Conservation (phyloP, 2,888 invertebrate species). For the Choreutis nemorana region DNA sequence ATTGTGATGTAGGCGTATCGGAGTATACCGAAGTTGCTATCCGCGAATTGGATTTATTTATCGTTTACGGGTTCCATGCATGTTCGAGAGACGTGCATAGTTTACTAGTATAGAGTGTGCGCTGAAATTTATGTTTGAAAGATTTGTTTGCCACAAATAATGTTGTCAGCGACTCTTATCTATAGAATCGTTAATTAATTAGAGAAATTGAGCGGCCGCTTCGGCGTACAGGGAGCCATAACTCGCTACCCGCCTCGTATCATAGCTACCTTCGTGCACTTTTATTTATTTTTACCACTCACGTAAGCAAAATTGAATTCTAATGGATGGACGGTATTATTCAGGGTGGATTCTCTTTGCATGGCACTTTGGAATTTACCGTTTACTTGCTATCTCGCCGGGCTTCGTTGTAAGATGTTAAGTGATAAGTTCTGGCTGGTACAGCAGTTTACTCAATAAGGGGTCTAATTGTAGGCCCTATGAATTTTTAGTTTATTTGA, state of each 20-base stretch:
- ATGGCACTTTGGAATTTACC: too few relatives aligned
- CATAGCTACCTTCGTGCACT: slow-evolving; percentile 53
- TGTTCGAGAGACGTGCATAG: slow-evolving; percentile 48
- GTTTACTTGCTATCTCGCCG: too few relatives aligned
- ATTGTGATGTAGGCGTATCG: too few relatives aligned
- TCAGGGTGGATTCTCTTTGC: too few relatives aligned
- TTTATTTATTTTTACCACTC: slow-evolving; percentile 64
- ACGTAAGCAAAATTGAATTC: slow-evolving; percentile 62
- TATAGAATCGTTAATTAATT: slow-evolving; percentile 65
- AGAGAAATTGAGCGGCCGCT: slow-evolving; percentile 64
- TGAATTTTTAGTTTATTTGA: too few relatives aligned
- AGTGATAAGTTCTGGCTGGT: too few relatives aligned
- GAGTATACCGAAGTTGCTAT: too few relatives aligned
- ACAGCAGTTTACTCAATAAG: too few relatives aligned
- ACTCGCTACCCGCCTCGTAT: slow-evolving; percentile 62
- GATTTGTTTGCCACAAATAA: slow-evolving; percentile 67
- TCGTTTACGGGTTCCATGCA: slow-evolving; percentile 35
- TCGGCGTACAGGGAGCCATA: slow-evolving; percentile 59
- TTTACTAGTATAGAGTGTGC: slow-evolving; percentile 61
- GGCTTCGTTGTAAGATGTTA: too few relatives aligned
- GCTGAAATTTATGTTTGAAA: slow-evolving; percentile 61
- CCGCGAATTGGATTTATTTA: slow-evolving; percentile 24
- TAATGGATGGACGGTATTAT: slow-evolving; percentile 38
- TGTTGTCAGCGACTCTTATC: slow-evolving; percentile 63
- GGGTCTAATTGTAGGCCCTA: too few relatives aligned